Percentiles rank a stretch among this genome's conserved stretches.
These are phyloP conservation scores for Formica selysi DNA, from an alignment of 1,140 invertebrate genomes.

Conservation along the genomic window DNA sequence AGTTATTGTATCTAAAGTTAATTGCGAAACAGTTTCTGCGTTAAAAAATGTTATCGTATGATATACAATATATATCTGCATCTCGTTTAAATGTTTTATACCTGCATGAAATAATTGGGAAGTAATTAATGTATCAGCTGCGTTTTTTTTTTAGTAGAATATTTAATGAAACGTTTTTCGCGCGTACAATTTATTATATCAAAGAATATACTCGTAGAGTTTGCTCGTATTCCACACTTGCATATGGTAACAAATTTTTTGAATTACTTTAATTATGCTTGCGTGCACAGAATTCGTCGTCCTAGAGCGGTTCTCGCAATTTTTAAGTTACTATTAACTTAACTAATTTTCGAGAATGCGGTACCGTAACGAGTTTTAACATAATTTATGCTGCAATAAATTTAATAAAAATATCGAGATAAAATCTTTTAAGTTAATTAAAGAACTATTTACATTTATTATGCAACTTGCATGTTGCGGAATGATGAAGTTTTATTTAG, in stretches of 20 bases:
- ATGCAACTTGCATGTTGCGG: not conserved
- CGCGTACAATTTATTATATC: constrained; percentile 7
- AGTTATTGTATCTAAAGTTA: not conserved
- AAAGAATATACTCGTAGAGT: not conserved
- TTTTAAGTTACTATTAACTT: constrained; percentile 21
- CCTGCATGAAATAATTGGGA: not conserved
- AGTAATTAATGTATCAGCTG: not conserved
- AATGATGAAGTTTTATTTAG: not conserved
- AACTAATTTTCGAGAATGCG: not conserved
- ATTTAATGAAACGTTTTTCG: constrained; percentile 4
- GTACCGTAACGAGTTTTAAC: not conserved
- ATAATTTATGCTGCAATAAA: not conserved
- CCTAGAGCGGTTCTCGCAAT: not conserved
- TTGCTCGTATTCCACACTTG: too few relatives aligned
- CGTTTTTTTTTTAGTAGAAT: not conserved
- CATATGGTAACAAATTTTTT: constrained; percentile 4
- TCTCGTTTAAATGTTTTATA: constrained; percentile 19
- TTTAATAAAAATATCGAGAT: not conserved
- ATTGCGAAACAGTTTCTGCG: not conserved
- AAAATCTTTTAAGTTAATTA: constrained; percentile 14
- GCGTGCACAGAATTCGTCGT: not conserved
- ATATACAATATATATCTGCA: not conserved
- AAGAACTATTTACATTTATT: constrained; percentile 10
- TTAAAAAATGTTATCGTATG: not conserved
- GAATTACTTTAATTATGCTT: constrained; percentile 16